Evolutionary conservation across 2,888 invertebrate species (phyloP), one percentile per base, ranked within the genome.

Genomic region (Sepiola atlantica): DNA sequence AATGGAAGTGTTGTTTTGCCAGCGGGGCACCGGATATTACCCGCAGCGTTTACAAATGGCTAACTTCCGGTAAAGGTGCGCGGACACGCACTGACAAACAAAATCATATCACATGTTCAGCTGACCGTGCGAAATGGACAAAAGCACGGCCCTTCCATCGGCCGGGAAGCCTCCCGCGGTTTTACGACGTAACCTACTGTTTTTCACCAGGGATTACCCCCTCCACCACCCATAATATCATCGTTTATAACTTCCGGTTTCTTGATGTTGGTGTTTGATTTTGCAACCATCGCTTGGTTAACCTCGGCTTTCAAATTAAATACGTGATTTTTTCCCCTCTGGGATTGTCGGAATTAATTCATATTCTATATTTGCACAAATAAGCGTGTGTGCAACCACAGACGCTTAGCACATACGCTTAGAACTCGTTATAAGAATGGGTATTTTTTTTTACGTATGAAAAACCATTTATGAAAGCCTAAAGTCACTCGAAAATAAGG

Each of bases 91-190:
- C 77, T n/a, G 77, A 77, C 77, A 77, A 77, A 16, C 77, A 77
- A 77, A 61, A 77, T 77, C 77, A 77, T 77, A 77, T 77, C 77
- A 32, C n/a, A 14, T 77, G 77, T 77, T n/a, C 77, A 77, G n/a
- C n/a, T 77, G 77, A 77, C 77, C 77, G 77, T 77, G 77, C 77
- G n/a, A 77, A 77, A 77, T 77, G 77, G 77, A 77, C n/a, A n/a
- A 77, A 77, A 77, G n/a, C n/a, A 16, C 12, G n/a, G n/a, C 77
- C 45, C 77, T 77, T 77, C 77, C 77, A 77, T 21, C 14, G 16
- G n/a, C 77, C 77, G 77, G 77, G 77, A 32, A 32, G 18, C n/a
- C 77, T 16, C 77, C 77, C 77, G n/a, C 77, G 4, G 77, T 16
- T 77, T n/a, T 32, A n/a, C n/a, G n/a, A n/a, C 16, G 77, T n/a